Evolutionary conservation across 2,797 vertebrate genomes (phyloP).

Genomic region (Sebastes vulpes): DNA sequence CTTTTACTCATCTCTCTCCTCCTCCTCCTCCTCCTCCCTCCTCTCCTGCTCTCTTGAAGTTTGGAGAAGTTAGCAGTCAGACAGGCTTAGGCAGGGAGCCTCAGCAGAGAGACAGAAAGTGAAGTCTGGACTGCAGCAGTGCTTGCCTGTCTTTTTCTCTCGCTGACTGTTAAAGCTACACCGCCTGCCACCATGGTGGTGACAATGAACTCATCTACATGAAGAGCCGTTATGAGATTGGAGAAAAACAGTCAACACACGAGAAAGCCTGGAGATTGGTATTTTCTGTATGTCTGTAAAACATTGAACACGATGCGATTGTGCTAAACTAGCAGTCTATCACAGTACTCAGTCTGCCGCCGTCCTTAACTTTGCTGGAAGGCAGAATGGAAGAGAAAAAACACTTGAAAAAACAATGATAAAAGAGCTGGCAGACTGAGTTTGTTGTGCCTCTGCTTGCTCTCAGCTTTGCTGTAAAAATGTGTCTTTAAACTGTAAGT

Average conservation of each 20-base stretch:
- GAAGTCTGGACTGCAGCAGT: slow-evolving; percentile 47
- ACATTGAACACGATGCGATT: slow-evolving; percentile 34
- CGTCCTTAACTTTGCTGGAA: slow-evolving; percentile 45
- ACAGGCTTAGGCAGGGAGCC: slow-evolving; percentile 22
- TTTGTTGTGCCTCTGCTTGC: slow-evolving; percentile 32
- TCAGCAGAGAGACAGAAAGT: slow-evolving; percentile 30
- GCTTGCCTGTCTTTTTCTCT: slow-evolving; percentile 16
- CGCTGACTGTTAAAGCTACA: slow-evolving; percentile 17
- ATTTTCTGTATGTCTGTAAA: slow-evolving; percentile 45
- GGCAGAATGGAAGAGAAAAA: slow-evolving; percentile 36
- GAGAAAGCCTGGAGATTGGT: slow-evolving; percentile 33
- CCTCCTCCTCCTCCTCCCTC: not conserved
- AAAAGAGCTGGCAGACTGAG: slow-evolving; percentile 48
- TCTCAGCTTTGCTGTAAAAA: slow-evolving; percentile 57
- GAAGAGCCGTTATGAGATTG: slow-evolving; percentile 35
- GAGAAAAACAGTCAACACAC: slow-evolving; percentile 32
- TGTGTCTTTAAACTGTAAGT: slow-evolving; percentile 50
- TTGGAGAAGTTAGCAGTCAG: slow-evolving; percentile 59
- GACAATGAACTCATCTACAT: slow-evolving; percentile 61
- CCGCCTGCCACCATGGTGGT: slow-evolving; percentile 11
- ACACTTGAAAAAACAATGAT: slow-evolving; percentile 43
- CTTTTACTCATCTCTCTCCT: slow-evolving; percentile 41
- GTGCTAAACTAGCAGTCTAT: slow-evolving; percentile 51
- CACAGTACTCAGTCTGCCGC: slow-evolving; percentile 31
- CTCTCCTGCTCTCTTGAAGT: slow-evolving; percentile 32